phyloP scores from a whole-genome alignment of 2,888 invertebrate genomes.

The Dryobotodes eremita region DNA sequence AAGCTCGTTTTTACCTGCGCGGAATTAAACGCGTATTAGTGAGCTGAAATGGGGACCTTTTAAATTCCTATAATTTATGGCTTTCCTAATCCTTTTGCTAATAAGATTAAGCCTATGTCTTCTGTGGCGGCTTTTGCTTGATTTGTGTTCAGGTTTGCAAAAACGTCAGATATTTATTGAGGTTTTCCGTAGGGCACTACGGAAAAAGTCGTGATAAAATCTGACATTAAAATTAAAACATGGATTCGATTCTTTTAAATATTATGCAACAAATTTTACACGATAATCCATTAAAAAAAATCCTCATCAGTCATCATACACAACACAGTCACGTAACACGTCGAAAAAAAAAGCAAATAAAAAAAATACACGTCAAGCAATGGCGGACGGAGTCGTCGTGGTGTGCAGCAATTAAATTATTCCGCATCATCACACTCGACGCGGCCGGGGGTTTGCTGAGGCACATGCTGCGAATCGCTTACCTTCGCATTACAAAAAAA shows the following conservation, averaged over 20 bases:
- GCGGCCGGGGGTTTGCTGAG: constrained; percentile 62
- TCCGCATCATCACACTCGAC: constrained; percentile 81
- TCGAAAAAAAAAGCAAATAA: constrained; percentile 20
- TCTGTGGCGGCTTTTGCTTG: constrained; percentile 20
- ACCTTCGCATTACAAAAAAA: constrained; percentile 48
- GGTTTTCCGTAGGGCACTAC: not conserved
- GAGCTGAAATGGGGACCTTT: constrained; percentile 70
- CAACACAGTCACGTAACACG: constrained; percentile 23
- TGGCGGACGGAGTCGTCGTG: constrained; percentile 73
- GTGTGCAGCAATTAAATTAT: constrained; percentile 86
- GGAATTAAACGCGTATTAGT: constrained; percentile 79
- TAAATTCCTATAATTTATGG: constrained; percentile 79
- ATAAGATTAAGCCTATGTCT: constrained; percentile 71
- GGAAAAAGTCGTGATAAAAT: not conserved
- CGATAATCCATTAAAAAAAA: constrained; percentile 13
- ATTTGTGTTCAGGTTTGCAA: constrained; percentile 20
- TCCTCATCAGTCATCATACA: not conserved
- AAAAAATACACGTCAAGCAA: constrained; percentile 60
- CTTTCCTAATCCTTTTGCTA: constrained; percentile 74
- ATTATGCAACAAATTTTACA: not conserved
- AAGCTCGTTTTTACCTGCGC: constrained; percentile 76
- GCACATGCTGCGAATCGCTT: constrained; percentile 67
- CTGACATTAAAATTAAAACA: not conserved
- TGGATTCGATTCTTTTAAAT: not conserved
- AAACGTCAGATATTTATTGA: not conserved